Evolutionary conservation across 2,888 invertebrate species (phyloP).

Genomic region (Mimas tiliae): DNA sequence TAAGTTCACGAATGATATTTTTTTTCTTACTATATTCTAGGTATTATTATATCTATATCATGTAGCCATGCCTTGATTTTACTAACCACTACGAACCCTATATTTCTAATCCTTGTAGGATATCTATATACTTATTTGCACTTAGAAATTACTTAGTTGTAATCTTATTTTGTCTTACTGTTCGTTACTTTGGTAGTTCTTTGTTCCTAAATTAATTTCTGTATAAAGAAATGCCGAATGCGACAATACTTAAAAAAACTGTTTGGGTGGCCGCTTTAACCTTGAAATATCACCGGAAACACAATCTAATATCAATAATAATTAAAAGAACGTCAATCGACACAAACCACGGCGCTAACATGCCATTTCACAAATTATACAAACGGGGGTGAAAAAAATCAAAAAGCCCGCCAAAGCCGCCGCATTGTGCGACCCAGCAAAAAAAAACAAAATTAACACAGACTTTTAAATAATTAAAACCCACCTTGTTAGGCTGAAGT

Average conservation of each 20-base stretch:
- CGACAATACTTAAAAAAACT: slow-evolving; percentile 9
- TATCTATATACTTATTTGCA: too few species aligned
- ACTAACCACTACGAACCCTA: too few species aligned
- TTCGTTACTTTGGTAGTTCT: background rate
- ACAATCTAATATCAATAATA: slow-evolving; percentile 65
- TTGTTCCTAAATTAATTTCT: slow-evolving; percentile 5
- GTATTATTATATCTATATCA: too few species aligned
- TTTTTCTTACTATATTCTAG: too few species aligned
- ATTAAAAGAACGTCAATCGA: slow-evolving; percentile 66
- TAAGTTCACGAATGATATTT: too few species aligned
- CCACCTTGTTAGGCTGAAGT: slow-evolving; percentile 74
- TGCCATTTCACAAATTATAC: slow-evolving; percentile 81
- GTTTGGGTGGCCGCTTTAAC: slow-evolving; percentile 30
- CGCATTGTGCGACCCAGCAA: slow-evolving; percentile 51
- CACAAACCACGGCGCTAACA: slow-evolving; percentile 72
- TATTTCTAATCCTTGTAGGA: too few species aligned
- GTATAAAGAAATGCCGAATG: background rate
- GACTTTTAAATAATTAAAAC: slow-evolving; percentile 80
- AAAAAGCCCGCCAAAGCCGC: slow-evolving; percentile 69
- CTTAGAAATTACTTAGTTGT: too few species aligned
- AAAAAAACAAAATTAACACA: slow-evolving; percentile 79
- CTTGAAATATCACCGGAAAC: slow-evolving; percentile 64
- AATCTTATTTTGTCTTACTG: too few species aligned
- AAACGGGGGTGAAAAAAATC: slow-evolving; percentile 60
- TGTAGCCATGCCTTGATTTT: too few species aligned